Evolutionary conservation across 2,113 vertebrate genomes (phyloP).

Genomic region (Micronycteris hirsuta): DNA sequence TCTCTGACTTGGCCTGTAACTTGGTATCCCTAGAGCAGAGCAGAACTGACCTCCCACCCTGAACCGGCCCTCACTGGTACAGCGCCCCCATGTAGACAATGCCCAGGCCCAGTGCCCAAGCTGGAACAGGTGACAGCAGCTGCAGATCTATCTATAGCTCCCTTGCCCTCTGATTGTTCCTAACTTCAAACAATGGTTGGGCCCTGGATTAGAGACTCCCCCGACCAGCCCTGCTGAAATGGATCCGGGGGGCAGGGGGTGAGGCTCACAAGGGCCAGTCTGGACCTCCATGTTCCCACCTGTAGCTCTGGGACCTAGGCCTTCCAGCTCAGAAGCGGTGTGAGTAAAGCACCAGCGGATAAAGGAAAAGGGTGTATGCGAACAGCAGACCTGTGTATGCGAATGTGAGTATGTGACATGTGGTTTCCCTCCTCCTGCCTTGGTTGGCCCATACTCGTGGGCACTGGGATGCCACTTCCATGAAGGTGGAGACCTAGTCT

Average conservation of each 20-base stretch:
- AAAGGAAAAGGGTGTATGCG: background rate
- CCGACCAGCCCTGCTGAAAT: conserved; percentile 20
- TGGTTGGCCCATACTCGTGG: background rate
- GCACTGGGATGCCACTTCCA: background rate
- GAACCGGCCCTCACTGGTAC: conserved; percentile 53
- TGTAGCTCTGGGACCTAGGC: background rate
- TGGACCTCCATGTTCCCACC: background rate
- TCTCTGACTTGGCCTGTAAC: background rate
- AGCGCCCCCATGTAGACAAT: conserved; percentile 81
- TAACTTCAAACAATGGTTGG: conserved; percentile 84
- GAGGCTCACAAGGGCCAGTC: background rate
- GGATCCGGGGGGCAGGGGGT: background rate
- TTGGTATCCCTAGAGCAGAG: background rate
- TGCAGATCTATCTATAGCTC: conserved; percentile 84
- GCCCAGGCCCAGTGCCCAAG: conserved; percentile 80
- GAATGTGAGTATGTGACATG: no score
- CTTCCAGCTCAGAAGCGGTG: background rate
- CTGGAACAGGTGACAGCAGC: conserved; percentile 84
- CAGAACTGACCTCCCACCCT: background rate
- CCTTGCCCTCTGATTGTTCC: conserved; percentile 84
- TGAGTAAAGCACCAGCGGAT: background rate
- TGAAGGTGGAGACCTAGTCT: background rate
- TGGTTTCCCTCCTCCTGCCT: background rate
- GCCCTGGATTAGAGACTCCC: conserved; percentile 64
- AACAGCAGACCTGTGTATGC: background rate